Base-by-base conservation (phyloP, 30 jellyfish, hydroid and myxozoan species). In the Catostylus mosaicus region DNA sequence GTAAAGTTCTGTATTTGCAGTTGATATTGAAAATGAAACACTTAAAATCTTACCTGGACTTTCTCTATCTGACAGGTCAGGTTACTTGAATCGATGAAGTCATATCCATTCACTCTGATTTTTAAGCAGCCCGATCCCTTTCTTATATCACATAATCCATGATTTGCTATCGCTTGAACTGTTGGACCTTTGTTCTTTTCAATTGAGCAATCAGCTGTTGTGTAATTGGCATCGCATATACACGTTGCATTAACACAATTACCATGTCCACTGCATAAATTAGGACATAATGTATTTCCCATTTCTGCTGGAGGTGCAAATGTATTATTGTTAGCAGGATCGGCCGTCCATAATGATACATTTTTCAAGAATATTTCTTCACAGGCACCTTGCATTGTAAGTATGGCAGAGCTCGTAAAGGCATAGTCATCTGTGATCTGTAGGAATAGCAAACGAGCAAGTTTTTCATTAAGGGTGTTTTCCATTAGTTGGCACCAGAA, bases 181-280 rank as follows among this genome's bases (percentile, higher is more conserved):
- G 90, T 87, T 23, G 97, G 97, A 9, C 87, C 90, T 86, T 70
- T 52, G 67, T 68, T 80, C 54, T 67, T 77, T 8, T 85, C 80
- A 54, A 92, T 47, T 4, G 98, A 92, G 45, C 98, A 92, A 30
- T 92, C 98, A 16, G 96, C 89, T 27, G 98, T 50, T 23, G 74
- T 73, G 82, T 22, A 92, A n/a, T 81, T 88, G 1, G 35, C 51
- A 30, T 85, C 77, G 76, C 98, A 92, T 38, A 80, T 62, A 71
- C 98, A 92, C 26, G 97, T 80, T 5, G 90, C 98, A 70, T 92
- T 92, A 30, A 45, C 77, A 75, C 98, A 92, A 33, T 34, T 73
- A 12, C 98, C 98, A 80, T 78, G 81, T 3, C 95, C 95, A 33
- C 91, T 92, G 80, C 98, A 92, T 65, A 86, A 40, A 56, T 80